Evolutionary conservation across 1,140 invertebrate species (phyloP).

Genomic region (Tetramorium simillimum): DNA sequence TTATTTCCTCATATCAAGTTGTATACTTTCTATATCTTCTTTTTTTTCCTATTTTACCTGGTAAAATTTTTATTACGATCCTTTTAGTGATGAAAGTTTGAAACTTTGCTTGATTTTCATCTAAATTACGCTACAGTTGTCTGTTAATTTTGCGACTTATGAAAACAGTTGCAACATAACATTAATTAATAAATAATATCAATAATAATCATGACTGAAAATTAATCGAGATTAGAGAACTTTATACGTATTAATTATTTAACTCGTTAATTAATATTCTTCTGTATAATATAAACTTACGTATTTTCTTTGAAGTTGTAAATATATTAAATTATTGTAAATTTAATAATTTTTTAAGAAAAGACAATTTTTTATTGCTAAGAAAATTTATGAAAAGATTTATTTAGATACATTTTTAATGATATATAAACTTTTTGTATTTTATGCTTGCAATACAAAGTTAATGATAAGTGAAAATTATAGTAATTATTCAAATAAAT

Average conservation of each 20-base stretch:
- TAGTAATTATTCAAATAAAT: constrained; percentile 13
- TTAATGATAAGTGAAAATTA: background rate
- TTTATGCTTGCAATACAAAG: background rate
- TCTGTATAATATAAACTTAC: background rate
- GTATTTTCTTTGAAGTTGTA: background rate
- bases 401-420: background rate
- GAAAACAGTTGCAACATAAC: background rate
- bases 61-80: constrained; percentile 61
- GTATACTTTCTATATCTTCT: background rate
- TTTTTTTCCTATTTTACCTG: background rate
- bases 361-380: background rate
- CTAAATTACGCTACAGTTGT: constrained; percentile 33
- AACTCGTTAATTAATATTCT: background rate
- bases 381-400: too few species aligned
- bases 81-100: constrained; percentile 44
- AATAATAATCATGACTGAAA: background rate
- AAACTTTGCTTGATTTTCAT: constrained; percentile 30
- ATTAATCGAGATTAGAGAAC: background rate
- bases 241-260: background rate
- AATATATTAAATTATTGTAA: background rate
- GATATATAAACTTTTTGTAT: background rate
- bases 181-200: background rate
- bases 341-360: background rate
- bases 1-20: constrained; percentile 43
- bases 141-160: constrained; percentile 20